Conservation (phyloP, 2,888 invertebrate species). For the Ochropacha duplaris region DNA sequence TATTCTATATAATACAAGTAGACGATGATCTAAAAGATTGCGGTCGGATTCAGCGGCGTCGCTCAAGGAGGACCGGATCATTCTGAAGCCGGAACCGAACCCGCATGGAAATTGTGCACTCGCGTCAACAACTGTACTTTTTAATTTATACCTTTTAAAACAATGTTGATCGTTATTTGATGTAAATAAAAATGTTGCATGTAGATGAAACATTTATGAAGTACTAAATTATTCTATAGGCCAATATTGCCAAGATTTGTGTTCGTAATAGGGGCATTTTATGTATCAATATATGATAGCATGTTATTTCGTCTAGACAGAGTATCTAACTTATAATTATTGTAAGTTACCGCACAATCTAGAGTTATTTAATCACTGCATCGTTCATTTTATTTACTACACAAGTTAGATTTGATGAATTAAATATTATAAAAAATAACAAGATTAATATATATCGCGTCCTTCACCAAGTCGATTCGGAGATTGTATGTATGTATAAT, state of each 20-base stretch:
- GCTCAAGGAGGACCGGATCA: conserved; percentile 78
- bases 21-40: conserved; percentile 71
- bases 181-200: not conserved
- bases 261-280: not conserved
- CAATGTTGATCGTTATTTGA: not conserved
- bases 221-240: not conserved
- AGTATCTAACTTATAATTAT: no score
- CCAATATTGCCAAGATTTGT: not conserved
- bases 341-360: no score
- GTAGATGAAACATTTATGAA: no score
- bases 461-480: not conserved
- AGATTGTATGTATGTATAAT: not conserved
- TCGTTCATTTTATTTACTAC: no score
- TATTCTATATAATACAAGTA: conserved; percentile 20
- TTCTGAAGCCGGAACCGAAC: conserved; percentile 75
- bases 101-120: conserved; percentile 58
- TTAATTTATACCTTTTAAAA: not conserved
- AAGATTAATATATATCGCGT: not conserved
- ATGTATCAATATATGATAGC: no score
- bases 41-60: conserved; percentile 55
- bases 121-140: conserved; percentile 36
- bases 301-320: no score
- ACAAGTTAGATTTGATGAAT: not conserved
- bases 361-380: no score
- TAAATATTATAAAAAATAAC: not conserved